Evolutionary conservation across 2,113 vertebrate genomes (phyloP), one percentile per base, ranked within the genome.

Genomic region (Castor canadensis): DNA sequence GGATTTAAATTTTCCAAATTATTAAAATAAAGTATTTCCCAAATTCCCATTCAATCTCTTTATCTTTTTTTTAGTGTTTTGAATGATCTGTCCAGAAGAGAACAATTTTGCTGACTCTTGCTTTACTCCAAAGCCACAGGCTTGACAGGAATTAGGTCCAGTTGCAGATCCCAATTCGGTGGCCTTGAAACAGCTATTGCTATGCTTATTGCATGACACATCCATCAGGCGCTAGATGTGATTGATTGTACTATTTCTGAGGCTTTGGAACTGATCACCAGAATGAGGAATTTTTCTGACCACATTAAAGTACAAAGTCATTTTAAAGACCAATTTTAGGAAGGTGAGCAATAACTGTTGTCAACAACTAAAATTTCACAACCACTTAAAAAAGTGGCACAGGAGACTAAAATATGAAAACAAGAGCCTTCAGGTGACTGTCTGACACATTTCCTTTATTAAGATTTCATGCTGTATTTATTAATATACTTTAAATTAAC

Each of bases 291-390:
- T 94, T 93, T 97, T 95, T 94, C 93, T 4, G 5, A 95, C 96
- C 95, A 85, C 91, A 95, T 96, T 96, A 91, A 96, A 93, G 96
- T 77, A 71, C 85, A 95, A 91, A 97, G 95, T 97, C 96, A 96
- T 97, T 97, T 95, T 95, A 92, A 96, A 97, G 94, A 91, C 94
- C 93, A 92, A 15, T 96, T 97, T 94, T 90, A 86, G 88, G 86
- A 90, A 92, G 88, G 95, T 95, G 87, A 95, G 94, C 94, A 83
- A 94, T 97, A 95, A 91, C 94, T 95, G 88, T 94, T 90, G 94
- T 92, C 95, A 88, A 92, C 93, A 92, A 85, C 56, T 83, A 90
- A 95, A 95, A 94, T 88, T 80, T 92, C 82, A 54, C 58, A 82
- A 38, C 72, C 67, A 64, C 49, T 87, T 90, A 72, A 94, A 93